Base-by-base conservation (phyloP, 2,113 vertebrate species). In the Poeciliopsis turrubarensis region DNA sequence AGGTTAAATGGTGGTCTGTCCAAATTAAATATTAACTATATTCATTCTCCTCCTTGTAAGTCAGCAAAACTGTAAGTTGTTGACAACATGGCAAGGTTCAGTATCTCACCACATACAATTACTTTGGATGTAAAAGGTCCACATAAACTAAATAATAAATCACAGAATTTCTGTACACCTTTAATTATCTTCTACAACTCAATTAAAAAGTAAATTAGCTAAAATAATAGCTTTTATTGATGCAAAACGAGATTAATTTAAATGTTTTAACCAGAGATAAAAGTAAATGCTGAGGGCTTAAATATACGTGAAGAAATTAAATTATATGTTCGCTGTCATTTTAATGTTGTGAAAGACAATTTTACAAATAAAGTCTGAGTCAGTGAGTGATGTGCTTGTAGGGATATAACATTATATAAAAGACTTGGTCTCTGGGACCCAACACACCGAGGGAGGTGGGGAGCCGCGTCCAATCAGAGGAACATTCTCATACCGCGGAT, bases 391-490 rank as follows among this genome's bases (percentile, higher is more conserved):
- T 73, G 68, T 73, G 70, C 61, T 63, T 29, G 68, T 32, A 62
- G 60, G n/a, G 61, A 71, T 73, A 72, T 78, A 80, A 86, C 54
- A 30, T 91, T 80, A 90, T 51, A 84, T 47, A 62, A 88, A 87
- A 47, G 85, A 81, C 72, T 91, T 86, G 73, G 81, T 90, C 87
- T 88, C 71, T 0, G 86, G 83, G 27, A 77, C 77, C 87, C 91
- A 90, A 87, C 93, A 91, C 95, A 99, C 97, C 95, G 96, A 98
- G 78, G 98, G 98, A 2, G 98, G 98, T 4, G 97, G 98, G 30
- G 98, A 98, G 51, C 96, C 97, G 92, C 98, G 94, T 82, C 96
- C 96, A 17, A 99, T 98, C 86, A 99, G 96, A 0, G 98, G 98
- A 60, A 97, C 96, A 5, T 98, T 99, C 90, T 99, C 98, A 0